phyloP scores from a whole-genome alignment of 2,797 vertebrate species.

The Cossypha dichroa region DNA sequence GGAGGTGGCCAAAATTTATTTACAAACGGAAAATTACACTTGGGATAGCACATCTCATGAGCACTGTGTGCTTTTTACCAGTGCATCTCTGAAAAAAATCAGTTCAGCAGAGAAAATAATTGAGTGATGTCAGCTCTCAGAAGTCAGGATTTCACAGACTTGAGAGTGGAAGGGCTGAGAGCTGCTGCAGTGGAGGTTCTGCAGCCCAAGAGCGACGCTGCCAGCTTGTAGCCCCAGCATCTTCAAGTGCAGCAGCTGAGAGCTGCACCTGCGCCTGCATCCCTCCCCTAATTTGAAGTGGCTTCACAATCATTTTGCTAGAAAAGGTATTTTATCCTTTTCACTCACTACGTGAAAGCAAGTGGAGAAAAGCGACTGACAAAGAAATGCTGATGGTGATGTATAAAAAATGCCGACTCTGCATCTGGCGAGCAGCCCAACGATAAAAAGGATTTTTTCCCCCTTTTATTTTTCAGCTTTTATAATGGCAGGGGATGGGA shows the following conservation, averaged over 20 bases:
- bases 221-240: neutral
- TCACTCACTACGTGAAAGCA: neutral
- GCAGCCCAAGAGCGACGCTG: neutral
- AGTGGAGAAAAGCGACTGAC: slow-evolving; percentile 11
- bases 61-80: neutral
- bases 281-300: slow-evolving; percentile 22
- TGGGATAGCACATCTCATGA: neutral
- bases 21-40: slow-evolving; percentile 19
- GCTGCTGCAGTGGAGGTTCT: neutral
- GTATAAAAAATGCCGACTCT: neutral
- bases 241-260: slow-evolving; percentile 20
- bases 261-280: slow-evolving; percentile 7
- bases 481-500: neutral
- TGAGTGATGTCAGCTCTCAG: neutral
- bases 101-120: neutral
- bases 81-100: neutral
- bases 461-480: neutral
- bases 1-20: slow-evolving; percentile 38
- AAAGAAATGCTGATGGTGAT: slow-evolving; percentile 31
- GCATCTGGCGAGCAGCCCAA: neutral
- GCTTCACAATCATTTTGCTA: slow-evolving; percentile 36
- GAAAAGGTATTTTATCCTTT: slow-evolving; percentile 36
- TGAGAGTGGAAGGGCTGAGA: neutral
- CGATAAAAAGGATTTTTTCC: neutral
- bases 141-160: neutral